Percentiles rank a stretch among this genome's conserved stretches.
phyloP scores from a whole-genome alignment of 2,888 invertebrate species.

The Leptura quadrifasciata region DNA sequence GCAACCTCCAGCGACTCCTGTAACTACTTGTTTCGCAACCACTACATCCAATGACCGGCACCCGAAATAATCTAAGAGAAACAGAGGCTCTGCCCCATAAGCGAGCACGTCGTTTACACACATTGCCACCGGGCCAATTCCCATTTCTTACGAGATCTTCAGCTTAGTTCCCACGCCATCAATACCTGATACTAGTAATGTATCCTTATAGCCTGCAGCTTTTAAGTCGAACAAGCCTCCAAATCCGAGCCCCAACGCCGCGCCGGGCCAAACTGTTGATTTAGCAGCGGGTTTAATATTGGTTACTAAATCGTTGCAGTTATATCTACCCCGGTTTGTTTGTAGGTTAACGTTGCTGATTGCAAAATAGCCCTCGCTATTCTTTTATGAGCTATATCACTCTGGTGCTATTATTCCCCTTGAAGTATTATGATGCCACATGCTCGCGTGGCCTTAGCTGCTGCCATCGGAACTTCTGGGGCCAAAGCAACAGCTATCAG shows the following conservation, averaged over 20 bases:
- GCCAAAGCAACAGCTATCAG: slow-evolving; percentile 86
- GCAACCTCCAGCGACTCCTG: slow-evolving; percentile 93
- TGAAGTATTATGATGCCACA: slow-evolving; percentile 87
- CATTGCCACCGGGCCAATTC: slow-evolving; percentile 96
- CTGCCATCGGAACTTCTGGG: slow-evolving; percentile 82
- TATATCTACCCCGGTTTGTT: slow-evolving; percentile 94
- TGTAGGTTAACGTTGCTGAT: slow-evolving; percentile 86
- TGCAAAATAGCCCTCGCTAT: slow-evolving; percentile 80
- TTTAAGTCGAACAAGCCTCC: slow-evolving; percentile 94
- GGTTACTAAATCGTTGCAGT: slow-evolving; percentile 88
- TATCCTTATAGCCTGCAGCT: slow-evolving; percentile 83
- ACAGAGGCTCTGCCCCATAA: slow-evolving; percentile 96
- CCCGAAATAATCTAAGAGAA: slow-evolving; percentile 97
- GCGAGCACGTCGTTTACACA: slow-evolving; percentile 97
- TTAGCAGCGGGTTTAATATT: slow-evolving; percentile 88
- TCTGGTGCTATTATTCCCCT: slow-evolving; percentile 89
- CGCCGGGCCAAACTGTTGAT: slow-evolving; percentile 86
- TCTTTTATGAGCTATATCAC: slow-evolving; percentile 92
- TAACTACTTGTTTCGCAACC: slow-evolving; percentile 85
- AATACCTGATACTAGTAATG: slow-evolving; percentile 93
- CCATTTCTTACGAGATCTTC: slow-evolving; percentile 90
- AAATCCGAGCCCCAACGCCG: slow-evolving; percentile 91
- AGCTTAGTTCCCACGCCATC: slow-evolving; percentile 98
- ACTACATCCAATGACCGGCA: slow-evolving; percentile 89
- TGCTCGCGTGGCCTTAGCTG: slow-evolving; percentile 83